These are phyloP conservation scores for Alosa alosa DNA, from an alignment of 2,113 vertebrate genomes.

Conservation along the genomic window DNA sequence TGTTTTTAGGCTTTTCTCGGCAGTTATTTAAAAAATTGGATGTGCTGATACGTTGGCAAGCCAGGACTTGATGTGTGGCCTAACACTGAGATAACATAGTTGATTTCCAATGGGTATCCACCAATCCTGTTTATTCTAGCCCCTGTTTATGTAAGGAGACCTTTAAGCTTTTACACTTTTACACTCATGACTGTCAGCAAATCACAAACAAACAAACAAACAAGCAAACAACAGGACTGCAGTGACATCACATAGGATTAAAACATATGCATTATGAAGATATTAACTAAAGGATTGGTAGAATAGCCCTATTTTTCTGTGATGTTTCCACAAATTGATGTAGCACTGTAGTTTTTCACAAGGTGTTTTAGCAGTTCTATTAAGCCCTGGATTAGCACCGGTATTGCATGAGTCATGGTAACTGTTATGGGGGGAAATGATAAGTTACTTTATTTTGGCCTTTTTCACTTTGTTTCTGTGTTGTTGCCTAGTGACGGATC, in stretches of 20 bases:
- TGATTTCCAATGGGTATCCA: background rate
- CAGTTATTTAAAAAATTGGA: background rate
- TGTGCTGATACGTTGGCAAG: background rate
- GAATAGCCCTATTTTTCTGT: background rate
- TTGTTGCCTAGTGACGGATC: slow-evolving; percentile 61
- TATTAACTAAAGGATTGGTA: background rate
- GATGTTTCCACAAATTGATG: background rate
- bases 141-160: background rate
- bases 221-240: background rate
- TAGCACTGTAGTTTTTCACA: background rate
- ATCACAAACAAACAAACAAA: background rate
- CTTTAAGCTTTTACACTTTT: background rate
- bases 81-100: background rate
- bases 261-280: background rate
- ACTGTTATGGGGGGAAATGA: background rate
- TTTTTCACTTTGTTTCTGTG: background rate
- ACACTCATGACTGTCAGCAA: background rate
- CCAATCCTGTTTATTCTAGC: background rate
- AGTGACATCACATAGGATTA: background rate
- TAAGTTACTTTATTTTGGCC: background rate
- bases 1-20: too few relatives aligned
- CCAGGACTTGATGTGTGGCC: background rate
- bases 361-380: background rate
- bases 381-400: background rate
- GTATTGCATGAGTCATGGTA: background rate